phyloP scores from a whole-genome alignment of 2,888 invertebrate species.

The Cremastinae sp. region DNA sequence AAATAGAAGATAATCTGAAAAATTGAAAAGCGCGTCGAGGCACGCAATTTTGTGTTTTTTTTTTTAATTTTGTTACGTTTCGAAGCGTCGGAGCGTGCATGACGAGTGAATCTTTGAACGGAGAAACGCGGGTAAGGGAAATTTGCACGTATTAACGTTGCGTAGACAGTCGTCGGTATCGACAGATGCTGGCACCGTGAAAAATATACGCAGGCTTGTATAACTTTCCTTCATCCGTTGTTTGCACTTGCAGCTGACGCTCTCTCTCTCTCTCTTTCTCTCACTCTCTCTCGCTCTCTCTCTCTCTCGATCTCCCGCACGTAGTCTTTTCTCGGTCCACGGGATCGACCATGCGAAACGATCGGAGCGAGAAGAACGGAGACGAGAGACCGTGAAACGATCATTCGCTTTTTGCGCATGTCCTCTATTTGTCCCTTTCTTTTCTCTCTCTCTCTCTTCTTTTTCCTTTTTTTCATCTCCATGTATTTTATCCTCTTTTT shows the following conservation, averaged over 20 bases:
- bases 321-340: conserved; percentile 23
- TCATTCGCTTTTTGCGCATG: conserved; percentile 27
- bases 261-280: not conserved
- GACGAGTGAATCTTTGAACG: not conserved
- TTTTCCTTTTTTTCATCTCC: not conserved
- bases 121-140: not conserved
- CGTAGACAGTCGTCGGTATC: conserved; percentile 14
- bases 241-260: conserved; percentile 56
- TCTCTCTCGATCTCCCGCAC: not conserved
- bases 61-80: too few species aligned
- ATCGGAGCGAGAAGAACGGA: conserved; percentile 6
- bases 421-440: not conserved
- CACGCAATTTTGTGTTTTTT: too few species aligned
- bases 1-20: too few species aligned
- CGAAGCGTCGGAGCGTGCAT: too few species aligned
- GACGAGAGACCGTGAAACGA: conserved; percentile 42
- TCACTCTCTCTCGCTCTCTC: not conserved
- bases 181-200: conserved; percentile 52
- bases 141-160: conserved; percentile 9
- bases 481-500: not conserved
- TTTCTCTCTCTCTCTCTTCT: not conserved
- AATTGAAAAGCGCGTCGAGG: too few species aligned
- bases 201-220: conserved; percentile 6
- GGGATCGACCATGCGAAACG: conserved; percentile 37
- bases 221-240: conserved; percentile 44